These are phyloP conservation scores for Caerostris extrusa DNA, from an alignment of 1,140 invertebrate genomes.

Conservation along the genomic window DNA sequence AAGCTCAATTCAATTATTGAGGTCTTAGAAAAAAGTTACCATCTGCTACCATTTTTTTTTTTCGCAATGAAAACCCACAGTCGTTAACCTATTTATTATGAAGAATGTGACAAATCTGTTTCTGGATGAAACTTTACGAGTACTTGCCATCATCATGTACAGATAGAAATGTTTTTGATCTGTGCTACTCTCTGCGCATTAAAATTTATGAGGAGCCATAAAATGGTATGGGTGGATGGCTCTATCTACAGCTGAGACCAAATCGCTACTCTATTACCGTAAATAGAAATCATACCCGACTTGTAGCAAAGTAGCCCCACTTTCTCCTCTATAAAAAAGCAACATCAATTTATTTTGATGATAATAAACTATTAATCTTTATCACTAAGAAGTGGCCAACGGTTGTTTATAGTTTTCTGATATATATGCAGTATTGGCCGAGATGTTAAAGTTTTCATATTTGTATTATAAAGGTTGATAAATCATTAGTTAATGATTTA, in stretches of 20 bases:
- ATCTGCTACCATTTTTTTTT: not conserved
- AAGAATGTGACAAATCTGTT: not conserved
- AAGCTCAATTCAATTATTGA: not conserved
- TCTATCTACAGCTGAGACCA: conserved; percentile 1
- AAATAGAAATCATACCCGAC: not conserved
- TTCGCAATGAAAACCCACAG: not conserved
- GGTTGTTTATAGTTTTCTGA: too few relatives aligned
- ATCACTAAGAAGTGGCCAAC: too few relatives aligned
- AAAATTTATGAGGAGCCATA: not conserved
- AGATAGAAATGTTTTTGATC: not conserved
- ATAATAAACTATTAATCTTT: too few relatives aligned
- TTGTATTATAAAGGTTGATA: too few relatives aligned
- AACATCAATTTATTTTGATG: too few relatives aligned
- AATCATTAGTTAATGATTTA: too few relatives aligned
- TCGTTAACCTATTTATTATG: not conserved
- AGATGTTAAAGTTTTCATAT: too few relatives aligned
- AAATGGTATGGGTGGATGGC: not conserved
- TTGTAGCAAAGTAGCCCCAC: not conserved
- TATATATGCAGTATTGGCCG: too few relatives aligned
- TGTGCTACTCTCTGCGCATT: not conserved
- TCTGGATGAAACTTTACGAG: not conserved
- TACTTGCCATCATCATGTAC: not conserved
- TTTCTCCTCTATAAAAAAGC: not conserved
- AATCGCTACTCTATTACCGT: conserved; percentile 7
- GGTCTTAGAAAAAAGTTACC: not conserved